Evolutionary conservation across 1,140 invertebrate genomes (phyloP).

Genomic region (Physella acuta): DNA sequence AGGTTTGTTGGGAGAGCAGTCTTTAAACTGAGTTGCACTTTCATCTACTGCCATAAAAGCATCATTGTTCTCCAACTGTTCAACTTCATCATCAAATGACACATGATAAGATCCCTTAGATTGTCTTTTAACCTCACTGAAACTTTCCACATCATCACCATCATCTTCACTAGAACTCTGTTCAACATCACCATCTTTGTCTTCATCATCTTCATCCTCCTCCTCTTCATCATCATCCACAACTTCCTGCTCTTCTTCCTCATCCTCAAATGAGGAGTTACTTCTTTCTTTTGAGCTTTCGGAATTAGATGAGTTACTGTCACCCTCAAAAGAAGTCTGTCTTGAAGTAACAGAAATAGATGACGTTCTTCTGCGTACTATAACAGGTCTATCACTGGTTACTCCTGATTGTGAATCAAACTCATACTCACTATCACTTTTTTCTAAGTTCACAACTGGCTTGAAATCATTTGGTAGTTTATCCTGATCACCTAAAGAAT

Average conservation of each 20-base stretch:
- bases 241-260: not conserved
- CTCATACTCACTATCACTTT: constrained; percentile 26
- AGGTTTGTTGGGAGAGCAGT: no score
- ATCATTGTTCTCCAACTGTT: constrained; percentile 1
- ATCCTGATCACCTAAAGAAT: constrained; percentile 5
- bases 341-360: constrained; percentile 8
- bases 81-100: constrained; percentile 10
- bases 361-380: constrained; percentile 14
- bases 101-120: constrained; percentile 3
- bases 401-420: not conserved
- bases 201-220: not conserved
- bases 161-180: constrained; percentile 8
- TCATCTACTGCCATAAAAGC: constrained; percentile 7
- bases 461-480: constrained; percentile 7
- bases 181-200: constrained; percentile 12
- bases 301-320: not conserved
- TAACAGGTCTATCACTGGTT: not conserved
- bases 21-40: no score
- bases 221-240: constrained; percentile 10
- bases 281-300: not conserved
- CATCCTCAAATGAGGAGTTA: not conserved
- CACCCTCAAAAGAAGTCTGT: constrained; percentile 21
- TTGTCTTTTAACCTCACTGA: not conserved
- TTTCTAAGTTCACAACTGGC: constrained; percentile 23
- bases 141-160: not conserved